Percentiles rank a stretch among this genome's conserved stretches.
Evolutionary conservation across 2,888 invertebrate species (phyloP).

Genomic region (Macrophya alboannulata): DNA sequence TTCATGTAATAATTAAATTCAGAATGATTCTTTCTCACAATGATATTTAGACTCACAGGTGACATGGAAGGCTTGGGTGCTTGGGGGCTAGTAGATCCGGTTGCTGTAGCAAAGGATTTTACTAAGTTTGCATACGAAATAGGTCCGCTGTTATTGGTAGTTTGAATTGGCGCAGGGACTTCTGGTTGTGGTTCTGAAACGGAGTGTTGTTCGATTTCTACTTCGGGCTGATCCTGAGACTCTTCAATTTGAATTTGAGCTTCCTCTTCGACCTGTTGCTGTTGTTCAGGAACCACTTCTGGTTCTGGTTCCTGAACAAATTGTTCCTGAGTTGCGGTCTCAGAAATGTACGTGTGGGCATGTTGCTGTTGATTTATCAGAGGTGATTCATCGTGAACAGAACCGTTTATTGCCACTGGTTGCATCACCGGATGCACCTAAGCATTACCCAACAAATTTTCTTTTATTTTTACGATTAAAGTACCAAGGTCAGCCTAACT

Average conservation of each 20-base stretch:
- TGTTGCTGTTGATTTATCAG: slow-evolving; percentile 74
- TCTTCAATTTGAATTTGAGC: slow-evolving; percentile 73
- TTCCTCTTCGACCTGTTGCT: slow-evolving; percentile 72
- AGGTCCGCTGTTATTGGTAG: slow-evolving; percentile 81
- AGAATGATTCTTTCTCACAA: background rate
- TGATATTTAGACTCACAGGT: slow-evolving; percentile 75
- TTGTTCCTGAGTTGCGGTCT: slow-evolving; percentile 71
- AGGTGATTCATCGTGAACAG: slow-evolving; percentile 77
- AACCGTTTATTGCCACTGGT: slow-evolving; percentile 76
- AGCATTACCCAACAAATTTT: slow-evolving; percentile 49
- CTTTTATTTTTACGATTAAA: slow-evolving; percentile 9
- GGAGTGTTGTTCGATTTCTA: slow-evolving; percentile 72
- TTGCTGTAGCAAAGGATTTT: slow-evolving; percentile 82
- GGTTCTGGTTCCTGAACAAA: slow-evolving; percentile 75
- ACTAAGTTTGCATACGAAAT: slow-evolving; percentile 95
- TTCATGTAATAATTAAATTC: background rate
- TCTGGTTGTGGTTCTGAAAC: slow-evolving; percentile 78
- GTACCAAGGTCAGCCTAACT: background rate
- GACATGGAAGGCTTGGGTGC: slow-evolving; percentile 79
- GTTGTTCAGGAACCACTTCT: slow-evolving; percentile 65
- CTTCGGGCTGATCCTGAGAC: slow-evolving; percentile 74
- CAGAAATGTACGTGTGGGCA: slow-evolving; percentile 72
- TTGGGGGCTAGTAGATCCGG: slow-evolving; percentile 73
- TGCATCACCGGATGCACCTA: slow-evolving; percentile 76
- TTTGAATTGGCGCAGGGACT: slow-evolving; percentile 78